phyloP scores from a whole-genome alignment of 2,113 vertebrate genomes.

The Notothenia coriiceps region DNA sequence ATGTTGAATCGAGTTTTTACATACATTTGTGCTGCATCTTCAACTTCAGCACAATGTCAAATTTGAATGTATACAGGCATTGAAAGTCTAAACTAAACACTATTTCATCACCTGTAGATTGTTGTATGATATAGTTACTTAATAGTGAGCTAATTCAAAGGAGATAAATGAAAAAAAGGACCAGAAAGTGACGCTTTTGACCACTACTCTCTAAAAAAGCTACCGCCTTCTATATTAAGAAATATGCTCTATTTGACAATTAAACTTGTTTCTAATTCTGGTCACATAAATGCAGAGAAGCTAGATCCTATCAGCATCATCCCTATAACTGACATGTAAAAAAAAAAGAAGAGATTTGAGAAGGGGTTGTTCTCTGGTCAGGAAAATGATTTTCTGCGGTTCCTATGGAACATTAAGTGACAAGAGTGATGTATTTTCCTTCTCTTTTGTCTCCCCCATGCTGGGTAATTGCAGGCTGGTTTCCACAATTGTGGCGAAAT shows the following conservation, averaged over 20 bases:
- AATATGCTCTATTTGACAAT: background rate
- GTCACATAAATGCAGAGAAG: background rate
- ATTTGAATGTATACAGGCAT: background rate
- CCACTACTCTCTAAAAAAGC: slow-evolving; percentile 3
- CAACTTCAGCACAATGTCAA: background rate
- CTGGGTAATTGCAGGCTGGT: slow-evolving; percentile 63
- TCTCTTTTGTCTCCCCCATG: slow-evolving; percentile 54
- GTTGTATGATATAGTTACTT: background rate
- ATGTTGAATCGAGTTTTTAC: background rate
- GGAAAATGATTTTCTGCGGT: slow-evolving; percentile 18
- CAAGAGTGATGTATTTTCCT: slow-evolving; percentile 64
- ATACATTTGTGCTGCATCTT: background rate
- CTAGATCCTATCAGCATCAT: slow-evolving; percentile 16
- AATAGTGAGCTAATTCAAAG: background rate
- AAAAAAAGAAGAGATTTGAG: slow-evolving; percentile 24
- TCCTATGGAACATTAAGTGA: slow-evolving; percentile 53
- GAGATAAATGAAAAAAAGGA: background rate
- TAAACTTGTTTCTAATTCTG: background rate
- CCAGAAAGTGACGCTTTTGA: background rate
- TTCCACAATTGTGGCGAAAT: slow-evolving; percentile 61
- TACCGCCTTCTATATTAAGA: background rate
- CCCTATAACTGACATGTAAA: slow-evolving; percentile 30
- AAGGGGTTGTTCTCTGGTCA: background rate
- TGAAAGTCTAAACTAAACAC: background rate
- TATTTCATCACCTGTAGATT: background rate